Evolutionary conservation across 2,797 vertebrate species (phyloP).

Genomic region (Gambelia wislizenii): DNA sequence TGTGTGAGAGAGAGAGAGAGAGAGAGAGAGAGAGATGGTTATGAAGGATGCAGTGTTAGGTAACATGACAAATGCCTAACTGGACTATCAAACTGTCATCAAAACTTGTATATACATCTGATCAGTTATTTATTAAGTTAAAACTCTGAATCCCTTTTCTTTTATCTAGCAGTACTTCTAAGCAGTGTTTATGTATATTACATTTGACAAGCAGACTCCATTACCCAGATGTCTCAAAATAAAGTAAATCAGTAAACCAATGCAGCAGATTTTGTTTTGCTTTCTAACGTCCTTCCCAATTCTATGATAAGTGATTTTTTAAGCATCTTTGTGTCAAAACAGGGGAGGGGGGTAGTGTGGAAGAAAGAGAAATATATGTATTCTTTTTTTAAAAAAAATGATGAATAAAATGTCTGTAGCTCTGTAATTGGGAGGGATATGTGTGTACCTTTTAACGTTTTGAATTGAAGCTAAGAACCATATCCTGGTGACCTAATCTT

Average conservation of each 20-base stretch:
- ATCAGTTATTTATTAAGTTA: neutral
- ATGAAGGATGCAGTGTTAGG: neutral
- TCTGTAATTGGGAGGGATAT: neutral
- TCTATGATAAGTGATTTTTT: neutral
- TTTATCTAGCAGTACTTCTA: neutral
- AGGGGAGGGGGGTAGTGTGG: neutral
- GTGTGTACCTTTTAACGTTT: neutral
- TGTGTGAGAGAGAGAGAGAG: no score
- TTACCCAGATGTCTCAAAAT: neutral
- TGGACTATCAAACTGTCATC: constrained; percentile 4
- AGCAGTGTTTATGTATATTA: neutral
- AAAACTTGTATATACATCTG: constrained; percentile 2
- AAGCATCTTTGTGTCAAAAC: neutral
- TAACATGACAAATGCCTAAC: neutral
- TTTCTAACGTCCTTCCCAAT: neutral
- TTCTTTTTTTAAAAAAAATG: neutral
- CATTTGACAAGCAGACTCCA: neutral
- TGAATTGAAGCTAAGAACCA: neutral
- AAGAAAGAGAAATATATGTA: neutral
- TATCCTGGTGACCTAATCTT: neutral
- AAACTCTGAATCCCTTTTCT: constrained; percentile 2
- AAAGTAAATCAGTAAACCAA: neutral
- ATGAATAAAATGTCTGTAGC: neutral
- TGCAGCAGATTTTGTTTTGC: neutral
- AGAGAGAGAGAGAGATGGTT: no score